Base-by-base conservation (phyloP, 2,113 vertebrate genomes). In the Pseudorectes ferrugineus region DNA sequence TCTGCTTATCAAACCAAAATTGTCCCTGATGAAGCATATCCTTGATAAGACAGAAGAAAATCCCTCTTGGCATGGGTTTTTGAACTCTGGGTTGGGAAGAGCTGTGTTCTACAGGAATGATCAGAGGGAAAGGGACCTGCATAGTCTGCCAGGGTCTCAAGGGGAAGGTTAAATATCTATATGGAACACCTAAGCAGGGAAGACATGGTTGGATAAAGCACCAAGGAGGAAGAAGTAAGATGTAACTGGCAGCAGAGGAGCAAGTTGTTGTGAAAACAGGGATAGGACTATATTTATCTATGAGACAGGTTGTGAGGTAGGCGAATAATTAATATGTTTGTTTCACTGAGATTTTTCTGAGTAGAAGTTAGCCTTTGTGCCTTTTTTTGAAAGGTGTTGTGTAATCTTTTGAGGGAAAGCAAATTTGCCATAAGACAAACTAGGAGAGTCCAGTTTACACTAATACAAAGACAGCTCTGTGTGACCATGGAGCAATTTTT, bases 271-370 rank as follows among this genome's bases (percentile, higher is more conserved):
- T 78, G 65, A 92, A 84, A 81, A 26, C 38, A 55, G 33, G 42
- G 61, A 52, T 35, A 3, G 25, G 31, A 65, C 5, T 25, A 15
- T 48, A 21, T 89, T 67, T 94, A 38, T 57, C 20, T 52, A 8
- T 62, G 79, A 68, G 22, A 61, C 20, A 24, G 1, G 11, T 52
- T 79, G 10, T 68, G 68, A 78, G 7, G 36, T 72, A 85, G 15
- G 18, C 43, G 59, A 43, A 54, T 45, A 75, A 59, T 17, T 70
- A 38, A 12, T 17, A n/a, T 12, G 10, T 81, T 92, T 92, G 10
- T 74, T 84, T 84, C 51, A 33, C n/a, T 42, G 72, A 68, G 49
- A 52, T 61, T 78, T 85, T 93, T 84, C 59, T 58, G 70, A 65
- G 21, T 35, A 72, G 42, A 61, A 38, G 18, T 31, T 91, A 57